Evolutionary conservation across 2,113 vertebrate genomes (phyloP), one percentile per base, ranked within the genome.

Genomic region (Rousettus leschenaultii): DNA sequence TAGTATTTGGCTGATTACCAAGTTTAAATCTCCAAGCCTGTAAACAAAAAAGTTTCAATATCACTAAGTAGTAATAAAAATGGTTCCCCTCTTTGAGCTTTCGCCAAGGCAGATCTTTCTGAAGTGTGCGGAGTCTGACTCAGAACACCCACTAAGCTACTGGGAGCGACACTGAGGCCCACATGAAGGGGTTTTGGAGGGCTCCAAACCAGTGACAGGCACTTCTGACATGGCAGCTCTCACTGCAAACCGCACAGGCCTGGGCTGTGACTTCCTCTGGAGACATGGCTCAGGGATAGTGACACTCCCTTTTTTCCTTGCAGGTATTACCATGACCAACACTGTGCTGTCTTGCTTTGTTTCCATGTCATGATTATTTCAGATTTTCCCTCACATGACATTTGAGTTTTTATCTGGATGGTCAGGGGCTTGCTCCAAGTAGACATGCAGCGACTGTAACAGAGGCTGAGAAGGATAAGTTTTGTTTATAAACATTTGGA

Each of bases 401-500:
- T 33, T 1, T 11, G 65, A 18, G 22, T 5, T 3, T 28, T 22
- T 19, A 38, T 7, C 26, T 6, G 16, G 53, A 57, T 10, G 8
- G 21, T 7, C 63, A 12, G n/a, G 48, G 26, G 35, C 57, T n/a
- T 0, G 4, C 33, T 28, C 90, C 79, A 43, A 16, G 38, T 1
- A 43, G 33, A 79, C 12, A 40, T 7, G 80, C 15, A 45, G 70
- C 7, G 35, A 91, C 68, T 95, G 95, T 35, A 98, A 98, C 93
- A 98, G 97, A 98, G 94, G 96, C 97, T 4, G 88, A 97, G 96
- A 95, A 97, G 79, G 78, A 86, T 96, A 40, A 40, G 97, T 93
- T 93, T 84, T 66, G 91, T 97, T 98, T 98, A 98, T 96, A 98
- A 98, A 98, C 98, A 98, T 92, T 94, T 89, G 98, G 94, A 98